Percentiles rank a stretch among this genome's conserved stretches.
Conservation (phyloP, 2,888 invertebrate genomes). For the Ditylenchus weischeri region DNA sequence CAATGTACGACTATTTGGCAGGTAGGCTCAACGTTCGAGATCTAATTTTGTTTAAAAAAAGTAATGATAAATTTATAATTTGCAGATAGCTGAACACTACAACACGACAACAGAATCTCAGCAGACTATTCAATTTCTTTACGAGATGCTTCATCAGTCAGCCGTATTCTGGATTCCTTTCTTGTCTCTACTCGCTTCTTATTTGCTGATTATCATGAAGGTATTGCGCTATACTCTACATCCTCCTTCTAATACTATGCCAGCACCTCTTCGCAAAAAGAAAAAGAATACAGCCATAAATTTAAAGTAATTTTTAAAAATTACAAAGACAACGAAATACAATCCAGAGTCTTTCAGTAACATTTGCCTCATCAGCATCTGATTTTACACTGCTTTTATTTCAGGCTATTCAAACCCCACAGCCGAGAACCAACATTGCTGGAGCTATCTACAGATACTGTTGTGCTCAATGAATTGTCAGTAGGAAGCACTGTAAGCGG, state of each 20-base stretch:
- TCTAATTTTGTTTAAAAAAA: too few species aligned
- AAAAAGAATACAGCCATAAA: background rate
- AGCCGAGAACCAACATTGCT: background rate
- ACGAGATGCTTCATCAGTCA: conserved; percentile 36
- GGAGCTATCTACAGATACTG: conserved; percentile 1
- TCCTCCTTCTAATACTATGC: background rate
- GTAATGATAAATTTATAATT: too few species aligned
- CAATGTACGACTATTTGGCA: conserved; percentile 49
- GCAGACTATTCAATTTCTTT: conserved; percentile 32
- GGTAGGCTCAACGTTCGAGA: conserved; percentile 11
- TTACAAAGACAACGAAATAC: too few species aligned
- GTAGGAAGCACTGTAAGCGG: background rate
- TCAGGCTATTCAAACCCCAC: background rate
- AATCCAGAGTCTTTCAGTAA: too few species aligned
- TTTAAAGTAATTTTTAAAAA: too few species aligned
- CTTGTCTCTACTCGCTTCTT: conserved; percentile 29
- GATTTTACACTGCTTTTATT: background rate
- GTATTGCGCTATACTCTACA: conserved; percentile 32
- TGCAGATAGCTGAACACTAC: conserved; percentile 19
- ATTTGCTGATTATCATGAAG: conserved; percentile 33
- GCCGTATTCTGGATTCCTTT: conserved; percentile 40
- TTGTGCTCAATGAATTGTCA: background rate
- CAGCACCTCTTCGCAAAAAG: background rate
- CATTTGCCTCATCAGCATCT: too few species aligned
- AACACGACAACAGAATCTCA: conserved; percentile 15